These are phyloP conservation scores for Yasuhikotakia modesta DNA, from an alignment of 2,797 vertebrate genomes.

Conservation along the genomic window DNA sequence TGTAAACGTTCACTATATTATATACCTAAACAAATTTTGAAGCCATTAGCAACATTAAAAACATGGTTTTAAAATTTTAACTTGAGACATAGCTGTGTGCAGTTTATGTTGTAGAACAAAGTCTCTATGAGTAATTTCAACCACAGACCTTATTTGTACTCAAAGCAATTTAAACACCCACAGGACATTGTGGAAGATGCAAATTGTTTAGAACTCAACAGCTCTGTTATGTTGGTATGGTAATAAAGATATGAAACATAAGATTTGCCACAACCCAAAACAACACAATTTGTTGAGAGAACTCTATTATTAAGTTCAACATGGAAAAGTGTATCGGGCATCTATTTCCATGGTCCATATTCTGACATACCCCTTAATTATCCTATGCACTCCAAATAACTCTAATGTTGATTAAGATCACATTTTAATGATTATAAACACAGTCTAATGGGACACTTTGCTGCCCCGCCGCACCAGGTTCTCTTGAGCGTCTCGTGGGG, in stretches of 20 bases:
- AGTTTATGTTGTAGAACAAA: no score
- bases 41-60: no score
- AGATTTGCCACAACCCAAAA: neutral
- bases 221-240: neutral
- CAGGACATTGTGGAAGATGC: neutral
- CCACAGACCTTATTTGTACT: neutral
- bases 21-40: no score
- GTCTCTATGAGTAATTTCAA: neutral
- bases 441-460: conserved; percentile 53
- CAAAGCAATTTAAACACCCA: neutral
- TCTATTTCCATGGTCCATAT: conserved; percentile 12
- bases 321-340: conserved; percentile 28
- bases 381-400: conserved; percentile 64
- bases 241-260: neutral
- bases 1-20: no score
- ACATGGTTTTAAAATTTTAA: no score
- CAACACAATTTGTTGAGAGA: neutral
- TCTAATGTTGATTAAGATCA: conserved; percentile 63
- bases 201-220: neutral
- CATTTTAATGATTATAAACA: conserved; percentile 69
- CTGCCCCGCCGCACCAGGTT: conserved; percentile 63
- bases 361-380: conserved; percentile 58
- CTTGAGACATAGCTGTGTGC: no score
- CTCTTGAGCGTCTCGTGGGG: conserved; percentile 37
- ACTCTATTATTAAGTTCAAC: conserved; percentile 7